A percentile compares a stretch with the other conserved stretches of the same genome.
Conservation (phyloP, 2,113 vertebrate genomes). For the Ochotona curzoniae region DNA sequence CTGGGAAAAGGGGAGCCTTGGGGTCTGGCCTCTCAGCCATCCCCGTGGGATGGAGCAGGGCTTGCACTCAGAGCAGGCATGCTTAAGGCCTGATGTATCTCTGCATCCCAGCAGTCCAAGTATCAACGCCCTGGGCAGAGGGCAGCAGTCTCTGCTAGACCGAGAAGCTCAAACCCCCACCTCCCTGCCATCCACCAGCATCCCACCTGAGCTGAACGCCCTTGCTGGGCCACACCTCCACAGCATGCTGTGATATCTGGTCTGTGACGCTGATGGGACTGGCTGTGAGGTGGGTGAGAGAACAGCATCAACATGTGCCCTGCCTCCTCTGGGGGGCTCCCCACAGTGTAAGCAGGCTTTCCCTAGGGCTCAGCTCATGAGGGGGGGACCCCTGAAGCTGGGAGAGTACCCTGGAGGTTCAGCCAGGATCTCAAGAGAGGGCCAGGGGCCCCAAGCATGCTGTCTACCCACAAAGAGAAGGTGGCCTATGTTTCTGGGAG, state of each 20-base stretch:
- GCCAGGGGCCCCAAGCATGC: background rate
- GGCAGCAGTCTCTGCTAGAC: background rate
- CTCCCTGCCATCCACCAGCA: accelerated
- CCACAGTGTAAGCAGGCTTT: no score
- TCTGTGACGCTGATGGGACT: background rate
- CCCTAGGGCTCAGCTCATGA: no score
- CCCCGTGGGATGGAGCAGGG: background rate
- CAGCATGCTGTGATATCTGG: no score
- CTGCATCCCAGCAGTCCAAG: background rate
- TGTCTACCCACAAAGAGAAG: no score
- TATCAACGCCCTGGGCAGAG: background rate
- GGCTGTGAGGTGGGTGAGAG: background rate
- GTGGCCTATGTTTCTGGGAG: no score
- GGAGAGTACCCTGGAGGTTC: no score
- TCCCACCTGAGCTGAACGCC: constrained; percentile 75
- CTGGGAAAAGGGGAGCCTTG: background rate
- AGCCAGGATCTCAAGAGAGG: background rate
- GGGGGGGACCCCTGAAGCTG: no score
- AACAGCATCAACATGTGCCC: background rate
- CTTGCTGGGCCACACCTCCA: background rate
- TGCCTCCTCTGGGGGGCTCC: no score
- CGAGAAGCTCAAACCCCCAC: background rate
- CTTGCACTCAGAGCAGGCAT: background rate
- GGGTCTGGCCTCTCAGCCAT: background rate
- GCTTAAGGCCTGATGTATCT: background rate